Base-by-base conservation (phyloP, 2,888 invertebrate species). In the Eurytoma adleriae region DNA sequence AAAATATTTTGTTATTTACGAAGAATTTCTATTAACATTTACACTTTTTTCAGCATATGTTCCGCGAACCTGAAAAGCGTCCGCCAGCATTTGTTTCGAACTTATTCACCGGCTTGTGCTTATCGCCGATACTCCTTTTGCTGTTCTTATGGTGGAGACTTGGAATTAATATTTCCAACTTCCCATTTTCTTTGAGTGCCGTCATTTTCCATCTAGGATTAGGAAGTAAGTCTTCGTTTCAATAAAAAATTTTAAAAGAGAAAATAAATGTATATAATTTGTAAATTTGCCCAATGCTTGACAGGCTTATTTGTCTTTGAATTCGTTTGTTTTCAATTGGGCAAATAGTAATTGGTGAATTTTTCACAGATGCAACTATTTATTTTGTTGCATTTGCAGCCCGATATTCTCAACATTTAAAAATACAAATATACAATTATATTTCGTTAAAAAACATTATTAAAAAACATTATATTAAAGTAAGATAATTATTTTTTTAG, bases 1-100 rank as follows among this genome's bases (percentile, higher is more conserved):
- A 18, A 57, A 75, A 59, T 0, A 40, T 10, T 13, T 69, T 10
- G 27, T 24, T 13, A 5, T 56, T 5, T 30, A 18, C 52, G 16
- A 48, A 30, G 24, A 54, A 52, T 13, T 20, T 1, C n/a, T 62
- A 62, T 56, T 16, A 54, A 40, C 24, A n/a, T 57, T 50, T 54
- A 20, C 69, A 68, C 4, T 56, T 64, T 83, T 68, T 90, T 18
- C 87, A 93, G 92, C 99, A 99, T 92, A 91, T 94, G 92, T 99
- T 99, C 94, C 95, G 98, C 64, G 93, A 94, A 88, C 96, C 99
- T 0, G 99, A 99, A 91, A 95, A 96, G 86, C 94, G 98, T 67
- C 99, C 99, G 74, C 93, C 98, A 54, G 95, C 95, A 57, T 90
- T 95, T 62, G 95, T 99, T 75, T 98, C 99, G 0, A 96, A 97